Evolutionary conservation across 35 echinoderm and acorn worm genomes (phyloP).

Genomic region (Hemicentrotus pulcherrimus): DNA sequence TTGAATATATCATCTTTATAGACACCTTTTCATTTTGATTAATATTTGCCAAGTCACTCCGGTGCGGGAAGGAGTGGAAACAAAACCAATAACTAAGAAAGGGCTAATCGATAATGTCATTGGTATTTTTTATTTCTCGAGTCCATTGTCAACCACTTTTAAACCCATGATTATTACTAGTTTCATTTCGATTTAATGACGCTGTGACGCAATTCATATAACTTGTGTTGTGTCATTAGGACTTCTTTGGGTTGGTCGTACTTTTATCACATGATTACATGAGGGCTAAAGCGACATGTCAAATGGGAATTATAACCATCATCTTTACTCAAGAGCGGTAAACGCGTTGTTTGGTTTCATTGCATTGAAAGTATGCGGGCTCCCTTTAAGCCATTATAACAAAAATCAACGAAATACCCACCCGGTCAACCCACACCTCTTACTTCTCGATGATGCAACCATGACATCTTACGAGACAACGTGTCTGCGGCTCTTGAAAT

Average conservation of each 20-base stretch:
- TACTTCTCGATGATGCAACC: not conserved
- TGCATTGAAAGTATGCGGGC: not conserved
- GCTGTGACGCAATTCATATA: no score
- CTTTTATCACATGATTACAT: not conserved
- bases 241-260: not conserved
- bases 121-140: no score
- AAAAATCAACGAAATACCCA: not conserved
- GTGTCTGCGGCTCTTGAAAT: not conserved
- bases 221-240: not conserved
- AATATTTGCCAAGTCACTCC: no score
- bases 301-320: no score
- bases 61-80: no score
- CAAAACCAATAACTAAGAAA: no score
- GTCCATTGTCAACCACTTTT: no score
- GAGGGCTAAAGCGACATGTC: not conserved
- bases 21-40: no score
- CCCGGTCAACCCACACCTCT: not conserved
- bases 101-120: no score
- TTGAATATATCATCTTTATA: not conserved
- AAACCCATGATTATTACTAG: no score
- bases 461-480: not conserved
- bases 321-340: not conserved
- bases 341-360: not conserved
- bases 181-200: no score
- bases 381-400: not conserved